Percentiles rank a stretch among this genome's conserved stretches.
Conservation (phyloP, 1,140 invertebrate species). For the Aphis gossypii region DNA sequence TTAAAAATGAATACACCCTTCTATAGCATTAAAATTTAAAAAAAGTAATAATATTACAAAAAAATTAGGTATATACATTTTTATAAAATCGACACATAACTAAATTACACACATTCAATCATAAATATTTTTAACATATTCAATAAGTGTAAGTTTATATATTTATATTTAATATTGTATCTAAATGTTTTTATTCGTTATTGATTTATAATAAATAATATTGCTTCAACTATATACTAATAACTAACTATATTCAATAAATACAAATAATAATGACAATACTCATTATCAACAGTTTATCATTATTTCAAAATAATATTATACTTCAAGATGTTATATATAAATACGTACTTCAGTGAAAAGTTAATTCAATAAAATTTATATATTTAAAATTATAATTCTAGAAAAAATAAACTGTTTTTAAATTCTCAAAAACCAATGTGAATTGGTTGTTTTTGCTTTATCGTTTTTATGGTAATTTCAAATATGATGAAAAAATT, state of each 20-base stretch:
- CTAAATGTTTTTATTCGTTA: neutral
- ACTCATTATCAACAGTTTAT: too few species aligned
- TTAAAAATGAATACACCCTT: neutral
- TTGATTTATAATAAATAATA: neutral
- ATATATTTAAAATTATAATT: neutral
- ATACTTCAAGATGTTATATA: too few species aligned
- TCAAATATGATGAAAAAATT: neutral
- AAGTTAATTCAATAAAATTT: neutral
- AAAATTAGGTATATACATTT: too few species aligned
- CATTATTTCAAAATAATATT: too few species aligned
- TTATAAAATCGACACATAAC: neutral
- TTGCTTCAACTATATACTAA: neutral
- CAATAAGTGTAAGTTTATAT: neutral
- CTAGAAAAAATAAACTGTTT: neutral
- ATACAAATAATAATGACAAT: too few species aligned
- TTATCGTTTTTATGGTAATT: neutral
- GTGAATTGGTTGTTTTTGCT: too few species aligned
- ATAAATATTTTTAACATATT: neutral
- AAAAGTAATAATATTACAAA: too few species aligned
- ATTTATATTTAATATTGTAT: too few species aligned
- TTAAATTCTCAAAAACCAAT: neutral
- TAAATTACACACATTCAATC: too few species aligned
- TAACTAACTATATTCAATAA: neutral
- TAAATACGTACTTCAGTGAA: neutral
- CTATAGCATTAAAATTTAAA: too few species aligned